A percentile compares a stretch with the other conserved stretches of the same genome.
Evolutionary conservation across 2,113 vertebrate species (phyloP).

Genomic region (Loxodonta africana): DNA sequence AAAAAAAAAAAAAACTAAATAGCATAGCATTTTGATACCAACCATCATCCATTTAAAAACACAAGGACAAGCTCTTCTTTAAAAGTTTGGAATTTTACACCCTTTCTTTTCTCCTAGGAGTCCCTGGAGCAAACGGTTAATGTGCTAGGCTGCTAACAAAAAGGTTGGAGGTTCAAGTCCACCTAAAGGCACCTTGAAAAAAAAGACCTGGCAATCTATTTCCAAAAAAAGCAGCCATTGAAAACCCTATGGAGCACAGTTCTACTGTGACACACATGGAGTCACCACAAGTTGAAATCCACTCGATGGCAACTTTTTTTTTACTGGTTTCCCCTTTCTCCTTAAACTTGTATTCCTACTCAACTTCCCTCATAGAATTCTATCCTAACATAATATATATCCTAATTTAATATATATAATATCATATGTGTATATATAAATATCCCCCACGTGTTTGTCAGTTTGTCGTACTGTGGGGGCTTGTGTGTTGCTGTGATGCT

Average conservation of each 20-base stretch:
- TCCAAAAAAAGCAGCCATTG: not conserved
- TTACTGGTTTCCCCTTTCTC: not conserved
- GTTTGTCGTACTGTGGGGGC: no score
- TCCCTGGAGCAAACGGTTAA: not conserved
- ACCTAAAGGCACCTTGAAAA: not conserved
- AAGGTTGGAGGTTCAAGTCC: not conserved
- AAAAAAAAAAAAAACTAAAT: conserved; percentile 49
- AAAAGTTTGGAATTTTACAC: not conserved
- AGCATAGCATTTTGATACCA: not conserved
- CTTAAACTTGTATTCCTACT: not conserved
- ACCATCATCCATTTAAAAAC: not conserved
- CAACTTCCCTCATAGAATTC: not conserved
- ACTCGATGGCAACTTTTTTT: no score
- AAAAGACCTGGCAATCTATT: not conserved
- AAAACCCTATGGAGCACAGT: not conserved
- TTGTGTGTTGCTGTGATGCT: no score
- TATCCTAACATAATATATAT: not conserved
- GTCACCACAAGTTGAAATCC: no score
- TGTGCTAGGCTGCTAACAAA: not conserved
- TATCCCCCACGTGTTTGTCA: no score
- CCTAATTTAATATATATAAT: not conserved
- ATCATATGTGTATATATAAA: no score
- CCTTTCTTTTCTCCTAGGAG: not conserved
- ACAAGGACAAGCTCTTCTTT: not conserved
- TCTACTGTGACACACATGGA: not conserved